Conservation (phyloP, 2,113 vertebrate genomes). For the Scomber colias region DNA sequence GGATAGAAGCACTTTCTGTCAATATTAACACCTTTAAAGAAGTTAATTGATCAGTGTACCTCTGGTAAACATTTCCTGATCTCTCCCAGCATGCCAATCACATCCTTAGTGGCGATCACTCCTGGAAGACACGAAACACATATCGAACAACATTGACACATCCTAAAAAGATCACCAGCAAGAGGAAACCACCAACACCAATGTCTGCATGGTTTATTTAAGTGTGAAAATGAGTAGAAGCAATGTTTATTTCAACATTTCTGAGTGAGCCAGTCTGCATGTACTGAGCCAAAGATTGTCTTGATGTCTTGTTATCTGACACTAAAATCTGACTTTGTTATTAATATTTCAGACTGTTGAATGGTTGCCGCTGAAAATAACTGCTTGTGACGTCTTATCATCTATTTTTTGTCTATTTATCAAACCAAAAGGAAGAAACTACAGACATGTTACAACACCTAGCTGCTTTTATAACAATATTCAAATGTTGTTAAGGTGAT, state of each 20-base stretch:
- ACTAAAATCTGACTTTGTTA: not conserved
- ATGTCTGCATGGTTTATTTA: not conserved
- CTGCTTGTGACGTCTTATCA: not conserved
- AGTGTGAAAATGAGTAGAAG: too few species aligned
- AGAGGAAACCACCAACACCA: not conserved
- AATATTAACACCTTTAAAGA: too few species aligned
- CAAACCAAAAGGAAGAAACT: not conserved
- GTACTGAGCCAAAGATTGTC: too few species aligned
- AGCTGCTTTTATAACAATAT: not conserved
- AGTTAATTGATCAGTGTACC: conserved; percentile 75
- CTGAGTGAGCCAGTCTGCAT: not conserved
- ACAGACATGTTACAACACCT: not conserved
- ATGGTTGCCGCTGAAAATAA: not conserved
- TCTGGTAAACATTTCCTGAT: conserved; percentile 89
- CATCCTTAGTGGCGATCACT: conserved; percentile 91
- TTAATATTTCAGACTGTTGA: not conserved
- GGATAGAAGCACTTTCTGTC: too few species aligned
- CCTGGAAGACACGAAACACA: conserved; percentile 79
- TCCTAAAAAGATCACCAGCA: not conserved
- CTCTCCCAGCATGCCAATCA: conserved; percentile 91
- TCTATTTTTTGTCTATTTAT: not conserved
- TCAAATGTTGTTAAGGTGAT: not conserved
- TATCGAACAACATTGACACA: not conserved
- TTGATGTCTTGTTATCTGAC: too few species aligned
- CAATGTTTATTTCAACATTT: not conserved